Evolutionary conservation across 2,888 invertebrate genomes (phyloP), one percentile per base, ranked within the genome.

Genomic region (Calameuta filiformis): DNA sequence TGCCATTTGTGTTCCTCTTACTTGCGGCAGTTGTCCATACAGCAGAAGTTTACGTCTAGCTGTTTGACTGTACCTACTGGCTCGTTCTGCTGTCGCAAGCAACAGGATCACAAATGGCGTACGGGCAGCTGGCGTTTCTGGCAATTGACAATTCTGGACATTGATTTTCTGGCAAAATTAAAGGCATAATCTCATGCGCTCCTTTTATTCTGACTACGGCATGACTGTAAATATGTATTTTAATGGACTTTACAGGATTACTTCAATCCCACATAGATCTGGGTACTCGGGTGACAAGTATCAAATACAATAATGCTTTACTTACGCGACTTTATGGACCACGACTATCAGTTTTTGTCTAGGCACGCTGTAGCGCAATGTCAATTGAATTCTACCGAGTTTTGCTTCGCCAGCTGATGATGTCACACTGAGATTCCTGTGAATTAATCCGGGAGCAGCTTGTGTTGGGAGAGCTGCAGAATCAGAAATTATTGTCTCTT

Each of bases 251-350:
- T 56, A 23, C 1, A 15, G 9, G 23, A 56, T 56, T 23, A 56
- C 9, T 56, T 56, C 9, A 56, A 40, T 40, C 2, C 40, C 23
- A 40, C 23, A 23, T 23, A 23, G 23, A 40, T 9, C 56, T 56
- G 56, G 23, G 6, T 56, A 23, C 9, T 23, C 15, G 56, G 1
- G 23, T 56, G 23, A 56, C 23, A 23, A 56, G 56, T 23, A 56
- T 56, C 56, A 23, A 23, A 23, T 23, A 56, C 2, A 56, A n/a
- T 35, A 40, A 76, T 30, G 74, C 34, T 33, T 40, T 85, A 94
- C 96, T 95, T 94, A 97, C 97, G 95, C 95, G 83, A 98, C 96
- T 93, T 97, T 97, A 91, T 98, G 98, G 1, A 98, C 95, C 15
- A 97, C 96, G 56, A 98, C 94, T 77, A 95, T 94, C 31, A 98